Conservation (phyloP, 2,113 vertebrate species). For the Hippocampus barbouri region DNA sequence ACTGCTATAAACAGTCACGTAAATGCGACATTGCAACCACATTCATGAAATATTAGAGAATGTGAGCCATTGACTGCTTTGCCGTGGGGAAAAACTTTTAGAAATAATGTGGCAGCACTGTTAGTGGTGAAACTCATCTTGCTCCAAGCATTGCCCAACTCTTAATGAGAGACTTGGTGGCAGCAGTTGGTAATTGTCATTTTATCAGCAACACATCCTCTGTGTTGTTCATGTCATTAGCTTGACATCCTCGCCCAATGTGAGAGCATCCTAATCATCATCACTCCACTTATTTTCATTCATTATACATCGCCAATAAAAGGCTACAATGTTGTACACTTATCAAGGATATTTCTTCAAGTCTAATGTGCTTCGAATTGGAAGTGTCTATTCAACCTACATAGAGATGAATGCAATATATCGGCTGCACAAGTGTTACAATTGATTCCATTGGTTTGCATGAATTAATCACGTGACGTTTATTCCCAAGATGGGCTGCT, state of each 20-base stretch:
- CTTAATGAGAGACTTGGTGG: slow-evolving; percentile 30
- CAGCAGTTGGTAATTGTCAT: slow-evolving; percentile 58
- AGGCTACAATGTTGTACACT: neutral
- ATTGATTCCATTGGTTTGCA: slow-evolving; percentile 1
- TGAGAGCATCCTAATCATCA: slow-evolving; percentile 14
- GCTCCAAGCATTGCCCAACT: slow-evolving; percentile 39
- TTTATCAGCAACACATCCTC: slow-evolving; percentile 49
- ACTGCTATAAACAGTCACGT: neutral
- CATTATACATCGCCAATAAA: slow-evolving; percentile 5
- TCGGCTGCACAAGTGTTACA: neutral
- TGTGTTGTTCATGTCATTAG: slow-evolving; percentile 49
- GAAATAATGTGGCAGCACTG: slow-evolving; percentile 4
- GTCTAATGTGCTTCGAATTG: neutral
- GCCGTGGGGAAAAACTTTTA: neutral
- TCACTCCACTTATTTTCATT: slow-evolving; percentile 15
- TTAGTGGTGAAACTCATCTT: slow-evolving; percentile 8
- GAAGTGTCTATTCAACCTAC: neutral
- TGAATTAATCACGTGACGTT: slow-evolving; percentile 14
- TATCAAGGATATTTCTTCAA: neutral
- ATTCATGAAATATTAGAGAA: slow-evolving; percentile 2
- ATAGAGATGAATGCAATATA: neutral
- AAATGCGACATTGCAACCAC: neutral
- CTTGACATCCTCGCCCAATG: slow-evolving; percentile 27
- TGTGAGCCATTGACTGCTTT: neutral
- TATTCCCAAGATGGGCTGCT: neutral